These are phyloP conservation scores for Potamilus streckersoni DNA, from an alignment of 1,140 invertebrate species.

Conservation along the genomic window DNA sequence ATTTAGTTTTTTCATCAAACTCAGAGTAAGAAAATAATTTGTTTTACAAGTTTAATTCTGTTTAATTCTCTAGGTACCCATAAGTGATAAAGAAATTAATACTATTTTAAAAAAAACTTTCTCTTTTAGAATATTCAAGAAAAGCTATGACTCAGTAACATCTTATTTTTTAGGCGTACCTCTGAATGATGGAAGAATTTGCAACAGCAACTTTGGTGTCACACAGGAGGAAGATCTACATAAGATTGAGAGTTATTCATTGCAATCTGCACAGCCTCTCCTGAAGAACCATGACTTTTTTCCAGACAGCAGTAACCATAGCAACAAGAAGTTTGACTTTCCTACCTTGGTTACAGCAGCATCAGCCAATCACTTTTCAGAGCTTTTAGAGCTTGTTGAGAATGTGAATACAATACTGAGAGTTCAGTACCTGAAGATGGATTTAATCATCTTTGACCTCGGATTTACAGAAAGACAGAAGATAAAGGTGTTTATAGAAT, in stretches of 20 bases:
- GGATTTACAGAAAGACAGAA: constrained; percentile 9
- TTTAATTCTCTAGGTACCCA: no score
- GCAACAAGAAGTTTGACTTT: constrained; percentile 2
- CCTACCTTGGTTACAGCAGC: constrained; percentile 20
- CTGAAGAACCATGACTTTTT: not conserved
- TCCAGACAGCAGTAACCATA: not conserved
- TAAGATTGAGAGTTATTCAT: constrained; percentile 11
- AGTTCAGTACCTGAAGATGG: not conserved
- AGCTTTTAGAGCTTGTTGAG: constrained; percentile 13
- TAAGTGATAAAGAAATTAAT: no score
- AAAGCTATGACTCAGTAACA: no score
- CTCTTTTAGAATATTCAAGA: no score
- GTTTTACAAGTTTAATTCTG: no score
- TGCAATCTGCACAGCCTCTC: not conserved
- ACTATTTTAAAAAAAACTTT: no score
- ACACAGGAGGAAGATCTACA: constrained; percentile 10
- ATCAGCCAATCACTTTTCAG: constrained; percentile 18
- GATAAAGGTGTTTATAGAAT: constrained; percentile 6
- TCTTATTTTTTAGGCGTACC: not conserved
- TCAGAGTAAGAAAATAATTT: no score
- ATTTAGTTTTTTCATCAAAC: no score
- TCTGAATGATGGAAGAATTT: constrained; percentile 7
- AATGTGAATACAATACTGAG: constrained; percentile 10
- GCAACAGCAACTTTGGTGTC: constrained; percentile 6
- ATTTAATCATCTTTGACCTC: constrained; percentile 19